phyloP scores from a whole-genome alignment of 2,797 vertebrate species.

The Periparus ater region DNA sequence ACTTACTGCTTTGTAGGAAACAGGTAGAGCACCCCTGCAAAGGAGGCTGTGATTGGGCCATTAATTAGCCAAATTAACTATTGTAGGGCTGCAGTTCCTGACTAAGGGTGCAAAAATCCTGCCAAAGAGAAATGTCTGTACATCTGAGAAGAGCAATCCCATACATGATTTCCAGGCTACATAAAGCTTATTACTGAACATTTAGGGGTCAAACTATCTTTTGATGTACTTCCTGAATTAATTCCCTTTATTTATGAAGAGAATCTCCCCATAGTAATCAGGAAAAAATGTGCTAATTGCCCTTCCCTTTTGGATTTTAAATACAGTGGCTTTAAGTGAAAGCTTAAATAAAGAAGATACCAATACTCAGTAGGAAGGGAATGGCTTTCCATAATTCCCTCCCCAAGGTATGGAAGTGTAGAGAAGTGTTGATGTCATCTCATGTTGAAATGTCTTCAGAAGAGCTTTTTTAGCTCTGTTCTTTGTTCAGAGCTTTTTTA shows the following conservation, averaged over 20 bases:
- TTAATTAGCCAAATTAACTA: neutral
- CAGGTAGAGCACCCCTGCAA: neutral
- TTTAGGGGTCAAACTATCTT: neutral
- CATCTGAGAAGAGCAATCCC: neutral
- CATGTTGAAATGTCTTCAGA: neutral
- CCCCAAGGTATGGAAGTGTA: rapidly evolving
- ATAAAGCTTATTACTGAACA: neutral
- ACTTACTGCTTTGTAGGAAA: neutral
- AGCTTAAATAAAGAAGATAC: neutral
- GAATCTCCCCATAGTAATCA: neutral
- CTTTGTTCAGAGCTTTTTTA: neutral
- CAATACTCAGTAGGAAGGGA: neutral
- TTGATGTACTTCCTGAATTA: neutral
- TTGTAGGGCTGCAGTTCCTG: neutral
- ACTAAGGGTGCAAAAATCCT: conserved; percentile 23
- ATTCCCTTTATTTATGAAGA: neutral
- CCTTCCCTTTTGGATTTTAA: neutral
- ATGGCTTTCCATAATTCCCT: neutral
- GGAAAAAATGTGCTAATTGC: neutral
- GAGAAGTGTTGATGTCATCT: neutral
- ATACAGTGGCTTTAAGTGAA: neutral
- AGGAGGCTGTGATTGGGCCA: neutral
- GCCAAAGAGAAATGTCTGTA: neutral
- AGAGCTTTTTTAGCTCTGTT: neutral
- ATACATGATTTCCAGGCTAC: neutral